Evolutionary conservation across 2,113 vertebrate genomes (phyloP).

Genomic region (Menidia beryllina): DNA sequence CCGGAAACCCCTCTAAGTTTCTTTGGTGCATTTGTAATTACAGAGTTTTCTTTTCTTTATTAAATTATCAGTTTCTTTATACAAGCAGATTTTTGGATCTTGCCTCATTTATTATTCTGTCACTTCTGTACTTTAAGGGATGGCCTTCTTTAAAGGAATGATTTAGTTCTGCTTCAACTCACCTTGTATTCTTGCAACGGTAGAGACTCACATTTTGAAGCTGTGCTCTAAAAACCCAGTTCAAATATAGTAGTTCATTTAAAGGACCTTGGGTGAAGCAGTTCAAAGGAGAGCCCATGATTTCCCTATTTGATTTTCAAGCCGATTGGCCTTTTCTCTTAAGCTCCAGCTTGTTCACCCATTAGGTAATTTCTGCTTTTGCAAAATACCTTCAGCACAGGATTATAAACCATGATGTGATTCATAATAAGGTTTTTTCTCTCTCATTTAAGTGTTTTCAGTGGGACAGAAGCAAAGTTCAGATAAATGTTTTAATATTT

Average conservation of each 20-base stretch:
- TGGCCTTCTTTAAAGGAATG: slow-evolving; percentile 16
- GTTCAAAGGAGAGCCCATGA: slow-evolving; percentile 6
- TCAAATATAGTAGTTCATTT: slow-evolving; percentile 17
- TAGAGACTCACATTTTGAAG: slow-evolving; percentile 30
- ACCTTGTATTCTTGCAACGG: slow-evolving; percentile 36
- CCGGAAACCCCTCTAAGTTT: slow-evolving; percentile 28
- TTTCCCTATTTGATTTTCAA: slow-evolving; percentile 31
- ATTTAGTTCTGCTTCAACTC: slow-evolving; percentile 15
- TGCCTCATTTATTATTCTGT: not conserved
- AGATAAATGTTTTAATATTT: not conserved
- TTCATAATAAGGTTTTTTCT: slow-evolving; percentile 3
- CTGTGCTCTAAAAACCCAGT: slow-evolving; percentile 33
- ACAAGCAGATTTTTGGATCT: not conserved
- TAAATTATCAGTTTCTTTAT: slow-evolving; percentile 24
- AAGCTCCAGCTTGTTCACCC: slow-evolving; percentile 2
- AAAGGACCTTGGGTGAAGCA: slow-evolving; percentile 11
- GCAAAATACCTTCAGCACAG: slow-evolving; percentile 13
- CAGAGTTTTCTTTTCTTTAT: too few relatives aligned
- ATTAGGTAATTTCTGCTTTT: slow-evolving; percentile 1
- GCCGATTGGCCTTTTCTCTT: slow-evolving; percentile 4
- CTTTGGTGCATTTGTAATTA: slow-evolving; percentile 32
- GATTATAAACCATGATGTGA: slow-evolving; percentile 12
- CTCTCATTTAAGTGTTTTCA: not conserved
- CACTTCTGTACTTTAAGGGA: slow-evolving; percentile 17
- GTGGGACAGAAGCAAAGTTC: not conserved